phyloP scores from a whole-genome alignment of 2,888 invertebrate species.

The Diabrotica balteata region DNA sequence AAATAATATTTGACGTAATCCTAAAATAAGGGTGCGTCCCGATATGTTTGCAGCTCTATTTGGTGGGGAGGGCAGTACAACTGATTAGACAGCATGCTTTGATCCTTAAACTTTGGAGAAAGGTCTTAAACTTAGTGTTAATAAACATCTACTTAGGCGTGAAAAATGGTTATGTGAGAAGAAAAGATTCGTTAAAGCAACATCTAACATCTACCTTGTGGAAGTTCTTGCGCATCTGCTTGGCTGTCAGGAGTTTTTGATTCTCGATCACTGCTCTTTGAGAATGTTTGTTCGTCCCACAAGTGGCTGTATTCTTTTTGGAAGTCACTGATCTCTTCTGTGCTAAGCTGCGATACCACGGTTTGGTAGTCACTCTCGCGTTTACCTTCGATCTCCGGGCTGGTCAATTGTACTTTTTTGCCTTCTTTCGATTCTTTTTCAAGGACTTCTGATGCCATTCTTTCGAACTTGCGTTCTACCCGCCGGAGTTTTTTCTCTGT shows the following conservation, averaged over 20 bases:
- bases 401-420: slow-evolving; percentile 49
- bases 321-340: slow-evolving; percentile 62
- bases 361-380: slow-evolving; percentile 60
- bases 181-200: slow-evolving; percentile 44
- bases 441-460: slow-evolving; percentile 62
- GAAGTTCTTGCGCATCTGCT: slow-evolving; percentile 59
- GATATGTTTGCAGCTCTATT: slow-evolving; percentile 53
- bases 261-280: slow-evolving; percentile 59
- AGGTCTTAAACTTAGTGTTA: slow-evolving; percentile 38
- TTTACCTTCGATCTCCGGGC: slow-evolving; percentile 54
- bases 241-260: slow-evolving; percentile 61
- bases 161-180: slow-evolving; percentile 45
- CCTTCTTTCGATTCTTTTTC: slow-evolving; percentile 53
- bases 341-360: slow-evolving; percentile 63
- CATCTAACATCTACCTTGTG: slow-evolving; percentile 61
- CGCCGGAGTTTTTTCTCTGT: slow-evolving; percentile 58
- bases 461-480: slow-evolving; percentile 63
- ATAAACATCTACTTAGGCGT: slow-evolving; percentile 43
- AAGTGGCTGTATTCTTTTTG: slow-evolving; percentile 61
- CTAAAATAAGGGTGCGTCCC: slow-evolving; percentile 44
- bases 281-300: slow-evolving; percentile 62
- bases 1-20: slow-evolving; percentile 20
- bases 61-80: slow-evolving; percentile 21
- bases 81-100: slow-evolving; percentile 35
- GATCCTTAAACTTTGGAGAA: slow-evolving; percentile 27